Evolutionary conservation across 2,113 vertebrate genomes (phyloP).

Genomic region (Strix aluco): DNA sequence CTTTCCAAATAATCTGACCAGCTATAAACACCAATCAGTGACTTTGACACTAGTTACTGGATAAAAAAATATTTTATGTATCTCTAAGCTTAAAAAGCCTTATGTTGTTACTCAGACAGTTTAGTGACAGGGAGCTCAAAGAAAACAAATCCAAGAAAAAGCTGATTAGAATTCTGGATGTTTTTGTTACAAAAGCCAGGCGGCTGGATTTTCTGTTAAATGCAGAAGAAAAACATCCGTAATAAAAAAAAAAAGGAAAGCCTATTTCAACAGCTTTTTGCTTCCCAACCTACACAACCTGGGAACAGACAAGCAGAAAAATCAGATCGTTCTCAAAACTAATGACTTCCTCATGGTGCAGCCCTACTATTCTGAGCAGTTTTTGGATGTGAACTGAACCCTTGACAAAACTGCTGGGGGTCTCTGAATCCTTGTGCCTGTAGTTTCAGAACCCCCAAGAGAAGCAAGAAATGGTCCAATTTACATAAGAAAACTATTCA

Average conservation of each 20-base stretch:
- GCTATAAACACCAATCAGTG: neutral
- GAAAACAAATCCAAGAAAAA: neutral
- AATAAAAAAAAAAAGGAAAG: neutral
- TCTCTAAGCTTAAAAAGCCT: neutral
- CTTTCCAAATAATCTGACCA: neutral
- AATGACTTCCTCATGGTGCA: neutral
- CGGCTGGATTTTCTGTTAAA: neutral
- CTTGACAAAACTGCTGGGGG: neutral
- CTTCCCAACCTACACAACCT: neutral
- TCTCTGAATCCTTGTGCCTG: neutral
- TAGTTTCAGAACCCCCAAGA: neutral
- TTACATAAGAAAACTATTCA: neutral
- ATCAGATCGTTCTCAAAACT: neutral
- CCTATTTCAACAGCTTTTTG: neutral
- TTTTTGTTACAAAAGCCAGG: neutral
- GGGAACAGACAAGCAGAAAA: neutral
- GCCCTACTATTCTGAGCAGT: neutral
- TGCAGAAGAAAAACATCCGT: neutral
- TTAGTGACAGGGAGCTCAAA: neutral
- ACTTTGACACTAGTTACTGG: neutral
- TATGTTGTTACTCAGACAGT: neutral
- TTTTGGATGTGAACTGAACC: neutral
- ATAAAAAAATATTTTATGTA: neutral
- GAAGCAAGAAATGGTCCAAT: neutral
- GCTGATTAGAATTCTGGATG: neutral